Percentiles rank a stretch among this genome's conserved stretches.
phyloP scores from a whole-genome alignment of 2,797 vertebrate genomes.

The Argyrosomus regius region DNA sequence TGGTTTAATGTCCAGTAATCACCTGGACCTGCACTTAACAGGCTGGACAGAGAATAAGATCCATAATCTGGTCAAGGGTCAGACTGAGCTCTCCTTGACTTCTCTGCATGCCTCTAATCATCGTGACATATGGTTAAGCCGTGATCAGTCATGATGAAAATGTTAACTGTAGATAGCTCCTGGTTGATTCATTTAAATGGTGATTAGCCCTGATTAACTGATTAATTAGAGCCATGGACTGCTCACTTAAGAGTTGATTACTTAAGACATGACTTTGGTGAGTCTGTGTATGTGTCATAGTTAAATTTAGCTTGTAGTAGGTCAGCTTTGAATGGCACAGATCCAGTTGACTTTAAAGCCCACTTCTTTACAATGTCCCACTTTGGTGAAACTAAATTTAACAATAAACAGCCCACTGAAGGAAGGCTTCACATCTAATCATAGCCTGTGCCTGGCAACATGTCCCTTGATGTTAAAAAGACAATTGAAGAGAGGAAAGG shows the following conservation, averaged over 20 bases:
- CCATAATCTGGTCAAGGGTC: conserved; percentile 34
- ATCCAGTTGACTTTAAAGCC: conserved; percentile 48
- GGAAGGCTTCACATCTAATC: conserved; percentile 56
- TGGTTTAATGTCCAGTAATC: not conserved
- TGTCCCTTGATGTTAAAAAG: conserved; percentile 60
- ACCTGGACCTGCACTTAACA: conserved; percentile 2
- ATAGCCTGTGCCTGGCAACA: conserved; percentile 52
- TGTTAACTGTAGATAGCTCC: conserved; percentile 64
- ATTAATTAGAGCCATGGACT: conserved; percentile 73
- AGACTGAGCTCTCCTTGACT: conserved; percentile 26
- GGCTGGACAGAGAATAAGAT: not conserved
- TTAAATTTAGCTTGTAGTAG: conserved; percentile 54
- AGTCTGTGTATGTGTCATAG: conserved; percentile 30
- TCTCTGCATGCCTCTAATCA: conserved; percentile 32
- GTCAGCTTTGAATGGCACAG: conserved; percentile 37
- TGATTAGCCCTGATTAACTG: conserved; percentile 79
- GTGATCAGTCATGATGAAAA: conserved; percentile 60
- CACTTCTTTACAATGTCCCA: conserved; percentile 47
- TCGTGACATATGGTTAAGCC: conserved; percentile 66
- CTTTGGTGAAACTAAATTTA: conserved; percentile 58
- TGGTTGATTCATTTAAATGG: conserved; percentile 71
- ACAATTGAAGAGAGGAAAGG: conserved; percentile 39
- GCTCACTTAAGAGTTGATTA: conserved; percentile 71
- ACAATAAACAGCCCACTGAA: conserved; percentile 50
- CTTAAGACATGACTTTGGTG: conserved; percentile 57